Conservation (phyloP, 2,113 vertebrate genomes). For the Hypanus sabinus region DNA sequence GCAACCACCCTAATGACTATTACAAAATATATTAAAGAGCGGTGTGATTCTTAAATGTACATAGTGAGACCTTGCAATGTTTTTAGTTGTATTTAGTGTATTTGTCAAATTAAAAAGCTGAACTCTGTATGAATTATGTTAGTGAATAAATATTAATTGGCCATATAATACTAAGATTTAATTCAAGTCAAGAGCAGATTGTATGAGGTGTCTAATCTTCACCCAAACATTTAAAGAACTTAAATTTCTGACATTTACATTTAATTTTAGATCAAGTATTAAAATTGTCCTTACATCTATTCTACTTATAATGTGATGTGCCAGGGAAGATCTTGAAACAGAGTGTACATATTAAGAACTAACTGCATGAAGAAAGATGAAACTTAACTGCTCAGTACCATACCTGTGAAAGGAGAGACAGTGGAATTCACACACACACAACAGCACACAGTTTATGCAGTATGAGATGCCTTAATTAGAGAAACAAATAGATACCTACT, state of each 20-base stretch:
- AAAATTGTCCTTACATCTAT: background rate
- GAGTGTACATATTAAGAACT: background rate
- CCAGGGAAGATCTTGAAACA: background rate
- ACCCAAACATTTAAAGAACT: background rate
- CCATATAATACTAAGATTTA: conserved; percentile 4
- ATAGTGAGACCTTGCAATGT: background rate
- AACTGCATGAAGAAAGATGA: conserved; percentile 8
- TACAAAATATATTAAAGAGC: background rate
- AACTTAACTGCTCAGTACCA: conserved; percentile 1
- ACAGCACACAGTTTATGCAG: conserved; percentile 56
- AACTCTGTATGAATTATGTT: background rate
- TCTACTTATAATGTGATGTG: background rate
- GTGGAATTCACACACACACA: conserved; percentile 55
- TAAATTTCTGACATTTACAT: background rate
- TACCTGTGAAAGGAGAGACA: conserved; percentile 29
- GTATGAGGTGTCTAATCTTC: background rate
- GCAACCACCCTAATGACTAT: background rate
- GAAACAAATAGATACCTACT: conserved; percentile 84
- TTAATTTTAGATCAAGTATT: background rate
- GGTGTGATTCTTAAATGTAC: background rate
- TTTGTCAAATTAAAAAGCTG: background rate
- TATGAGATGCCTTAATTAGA: conserved; percentile 60
- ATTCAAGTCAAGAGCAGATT: background rate
- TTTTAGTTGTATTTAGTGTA: background rate
- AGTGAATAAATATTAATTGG: conserved; percentile 5